phyloP scores from a whole-genome alignment of 2,113 vertebrate species.

The Origma solitaria region DNA sequence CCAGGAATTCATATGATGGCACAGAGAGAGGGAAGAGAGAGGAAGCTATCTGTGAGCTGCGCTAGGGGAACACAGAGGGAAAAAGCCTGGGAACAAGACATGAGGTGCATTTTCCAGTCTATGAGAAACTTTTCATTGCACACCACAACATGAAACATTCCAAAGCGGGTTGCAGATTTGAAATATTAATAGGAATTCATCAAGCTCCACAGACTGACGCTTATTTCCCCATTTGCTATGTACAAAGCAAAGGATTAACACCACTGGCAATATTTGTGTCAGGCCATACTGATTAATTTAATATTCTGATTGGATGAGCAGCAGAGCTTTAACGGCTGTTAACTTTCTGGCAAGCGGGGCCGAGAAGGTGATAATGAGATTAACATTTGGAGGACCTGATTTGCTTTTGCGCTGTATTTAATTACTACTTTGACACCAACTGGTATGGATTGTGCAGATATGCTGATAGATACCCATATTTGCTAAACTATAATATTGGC shows the following conservation, averaged over 20 bases:
- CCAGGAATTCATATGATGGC: neutral
- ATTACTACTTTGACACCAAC: constrained; percentile 75
- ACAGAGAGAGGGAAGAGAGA: neutral
- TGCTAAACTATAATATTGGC: constrained; percentile 23
- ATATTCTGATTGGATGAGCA: constrained; percentile 75
- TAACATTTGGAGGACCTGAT: constrained; percentile 73
- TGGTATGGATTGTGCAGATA: constrained; percentile 53
- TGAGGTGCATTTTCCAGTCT: neutral
- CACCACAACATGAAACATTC: neutral
- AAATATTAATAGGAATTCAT: constrained; percentile 35
- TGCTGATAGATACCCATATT: constrained; percentile 21
- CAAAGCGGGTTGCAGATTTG: neutral
- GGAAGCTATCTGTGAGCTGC: neutral
- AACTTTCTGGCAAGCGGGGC: constrained; percentile 73
- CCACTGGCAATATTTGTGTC: constrained; percentile 57
- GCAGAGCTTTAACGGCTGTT: constrained; percentile 73
- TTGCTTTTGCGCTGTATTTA: constrained; percentile 72
- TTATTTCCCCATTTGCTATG: constrained; percentile 16
- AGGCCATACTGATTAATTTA: constrained; percentile 72
- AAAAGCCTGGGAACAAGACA: neutral
- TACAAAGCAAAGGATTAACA: constrained; percentile 62
- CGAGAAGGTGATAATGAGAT: constrained; percentile 79
- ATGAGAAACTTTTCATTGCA: constrained; percentile 1
- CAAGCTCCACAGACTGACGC: neutral
- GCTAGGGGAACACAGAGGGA: neutral